phyloP scores from a whole-genome alignment of 2,113 vertebrate species.

The Spea multiplicata region DNA sequence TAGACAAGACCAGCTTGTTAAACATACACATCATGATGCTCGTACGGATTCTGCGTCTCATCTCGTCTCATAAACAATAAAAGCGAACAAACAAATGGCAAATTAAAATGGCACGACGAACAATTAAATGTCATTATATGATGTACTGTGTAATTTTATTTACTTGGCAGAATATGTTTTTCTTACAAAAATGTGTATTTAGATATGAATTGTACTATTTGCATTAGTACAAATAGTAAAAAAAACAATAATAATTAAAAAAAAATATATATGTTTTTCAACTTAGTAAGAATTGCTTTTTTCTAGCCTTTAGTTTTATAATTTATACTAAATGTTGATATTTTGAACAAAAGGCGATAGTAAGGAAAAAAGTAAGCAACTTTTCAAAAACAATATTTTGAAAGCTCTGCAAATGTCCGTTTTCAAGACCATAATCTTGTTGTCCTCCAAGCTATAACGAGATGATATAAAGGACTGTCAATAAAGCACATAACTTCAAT shows the following conservation, averaged over 20 bases:
- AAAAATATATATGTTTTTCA: neutral
- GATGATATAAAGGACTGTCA: constrained; percentile 36
- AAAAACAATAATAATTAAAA: neutral
- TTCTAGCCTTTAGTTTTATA: neutral
- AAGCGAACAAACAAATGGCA: constrained; percentile 5
- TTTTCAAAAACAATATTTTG: no score
- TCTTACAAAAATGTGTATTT: constrained; percentile 23
- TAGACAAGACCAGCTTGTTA: neutral
- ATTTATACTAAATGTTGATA: no score
- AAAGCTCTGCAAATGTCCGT: no score
- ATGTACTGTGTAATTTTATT: constrained; percentile 9
- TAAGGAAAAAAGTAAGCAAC: no score
- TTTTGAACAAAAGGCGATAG: no score
- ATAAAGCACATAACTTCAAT: constrained; percentile 32
- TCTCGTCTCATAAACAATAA: constrained; percentile 5
- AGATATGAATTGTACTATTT: constrained; percentile 2
- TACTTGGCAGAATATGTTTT: constrained; percentile 32
- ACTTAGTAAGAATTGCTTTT: neutral
- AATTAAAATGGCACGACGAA: constrained; percentile 7
- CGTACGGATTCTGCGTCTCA: constrained; percentile 4
- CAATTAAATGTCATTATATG: constrained; percentile 18
- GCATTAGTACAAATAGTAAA: constrained; percentile 2
- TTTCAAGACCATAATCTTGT: neutral
- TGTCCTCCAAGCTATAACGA: constrained; percentile 30
- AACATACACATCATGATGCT: neutral